Percentiles rank a stretch among this genome's conserved stretches.
Evolutionary conservation across 2,113 vertebrate genomes (phyloP).

Genomic region (Corapipo altera): DNA sequence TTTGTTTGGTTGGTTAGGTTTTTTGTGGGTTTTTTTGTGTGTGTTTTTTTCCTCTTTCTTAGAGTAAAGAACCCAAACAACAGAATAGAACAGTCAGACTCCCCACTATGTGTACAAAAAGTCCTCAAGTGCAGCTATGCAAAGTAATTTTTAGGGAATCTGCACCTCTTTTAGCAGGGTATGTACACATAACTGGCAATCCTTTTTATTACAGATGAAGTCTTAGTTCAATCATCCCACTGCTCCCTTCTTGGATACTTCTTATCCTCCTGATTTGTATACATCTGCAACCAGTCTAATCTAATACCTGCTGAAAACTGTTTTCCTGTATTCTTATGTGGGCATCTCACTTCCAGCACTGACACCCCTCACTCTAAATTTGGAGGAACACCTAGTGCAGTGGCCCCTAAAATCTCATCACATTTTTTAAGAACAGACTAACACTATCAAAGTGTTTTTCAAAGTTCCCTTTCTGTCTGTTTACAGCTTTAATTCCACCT

Average conservation of each 20-base stretch:
- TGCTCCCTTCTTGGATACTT: neutral
- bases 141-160: neutral
- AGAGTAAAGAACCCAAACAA: neutral
- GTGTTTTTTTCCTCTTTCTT: neutral
- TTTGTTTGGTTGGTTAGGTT: neutral
- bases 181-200: neutral
- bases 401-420: neutral
- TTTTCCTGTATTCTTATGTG: neutral
- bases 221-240: neutral
- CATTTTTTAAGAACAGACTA: neutral
- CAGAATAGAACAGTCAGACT: neutral
- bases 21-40: neutral
- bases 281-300: neutral
- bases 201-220: neutral
- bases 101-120: neutral
- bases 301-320: neutral
- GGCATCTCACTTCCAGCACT: neutral
- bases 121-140: neutral
- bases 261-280: neutral
- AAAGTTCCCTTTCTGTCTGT: neutral
- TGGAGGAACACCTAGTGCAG: neutral
- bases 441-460: neutral
- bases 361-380: neutral
- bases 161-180: neutral
- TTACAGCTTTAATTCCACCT: neutral